Evolutionary conservation across 1,140 invertebrate species (phyloP), one percentile per base, ranked within the genome.

Genomic region (Tyrophagus putrescentiae): DNA sequence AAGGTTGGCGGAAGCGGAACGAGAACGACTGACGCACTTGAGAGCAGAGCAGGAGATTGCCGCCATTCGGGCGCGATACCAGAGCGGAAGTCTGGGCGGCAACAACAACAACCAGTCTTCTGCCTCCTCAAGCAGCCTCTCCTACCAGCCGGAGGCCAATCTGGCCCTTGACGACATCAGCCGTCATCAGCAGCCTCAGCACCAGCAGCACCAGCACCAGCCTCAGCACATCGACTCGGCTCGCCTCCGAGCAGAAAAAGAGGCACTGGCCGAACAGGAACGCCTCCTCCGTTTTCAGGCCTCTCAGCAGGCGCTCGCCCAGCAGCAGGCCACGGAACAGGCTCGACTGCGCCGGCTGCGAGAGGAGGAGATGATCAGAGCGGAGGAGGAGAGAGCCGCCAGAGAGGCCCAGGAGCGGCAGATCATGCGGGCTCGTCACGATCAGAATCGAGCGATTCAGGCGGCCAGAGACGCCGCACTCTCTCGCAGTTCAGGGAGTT

Each of bases 11-110:
- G 34, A 57, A 2, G 54, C 54, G 16, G 54, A 57, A 60, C 54
- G 54, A 16, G 11, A 9, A 53, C 2, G 52, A 57, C 23, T 48
- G 32, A 13, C 48, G 16, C 16, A 25, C 2, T 13, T 58, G 11
- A 27, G 31, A 58, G 31, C 48, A n/a, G 57, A 58, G 53, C 57
- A 58, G 50, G 57, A 58, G 31, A 57, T 58, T 58, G 57, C 57
- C 2, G 57, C 57, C 9, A 3, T 58, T 3, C 44, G 53, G 18
- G 13, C 16, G 3, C 29, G 53, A 39, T 53, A 58, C 23, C 57
- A 58, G 25, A 58, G 11, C 25, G 27, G 7, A 11, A 16, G 18
- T n/a, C 39, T 54, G 31, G 29, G n/a, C 16, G 18, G 13, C 13
- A 3, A 21, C 2, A 32, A 29, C 1, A 42, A 42, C 32, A 3